Conservation (phyloP, 2,113 vertebrate genomes). For the Heterotilapia buettikoferi region DNA sequence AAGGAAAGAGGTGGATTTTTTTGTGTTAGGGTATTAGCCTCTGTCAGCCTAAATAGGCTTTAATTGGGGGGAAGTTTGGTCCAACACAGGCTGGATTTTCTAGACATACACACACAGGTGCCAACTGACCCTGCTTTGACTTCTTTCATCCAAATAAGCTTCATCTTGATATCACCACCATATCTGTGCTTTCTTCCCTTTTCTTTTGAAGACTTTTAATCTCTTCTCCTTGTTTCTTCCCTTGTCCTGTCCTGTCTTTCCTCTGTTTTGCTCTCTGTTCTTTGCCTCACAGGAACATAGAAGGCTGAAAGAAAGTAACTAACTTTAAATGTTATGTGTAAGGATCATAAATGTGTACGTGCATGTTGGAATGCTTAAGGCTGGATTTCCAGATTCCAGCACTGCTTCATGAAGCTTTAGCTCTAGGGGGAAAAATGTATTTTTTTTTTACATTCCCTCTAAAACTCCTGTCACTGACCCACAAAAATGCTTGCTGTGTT, state of each 20-base stretch:
- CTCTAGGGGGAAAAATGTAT: neutral
- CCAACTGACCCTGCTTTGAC: neutral
- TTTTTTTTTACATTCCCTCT: constrained; percentile 1
- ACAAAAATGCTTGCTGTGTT: neutral
- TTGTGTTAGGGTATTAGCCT: neutral
- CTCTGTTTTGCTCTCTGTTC: neutral
- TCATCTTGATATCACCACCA: neutral
- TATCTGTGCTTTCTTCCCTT: neutral
- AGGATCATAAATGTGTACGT: constrained; percentile 29
- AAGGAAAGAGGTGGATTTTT: constrained; percentile 8
- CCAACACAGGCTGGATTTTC: constrained; percentile 2
- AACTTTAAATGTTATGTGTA: neutral
- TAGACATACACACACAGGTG: neutral
- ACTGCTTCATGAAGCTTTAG: constrained; percentile 38
- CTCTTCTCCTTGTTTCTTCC: neutral
- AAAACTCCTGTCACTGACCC: neutral
- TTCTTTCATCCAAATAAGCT: constrained; percentile 9
- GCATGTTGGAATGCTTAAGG: constrained; percentile 26
- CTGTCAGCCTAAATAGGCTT: constrained; percentile 32
- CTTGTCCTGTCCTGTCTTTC: neutral
- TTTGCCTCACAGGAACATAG: neutral
- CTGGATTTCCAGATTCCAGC: constrained; percentile 54
- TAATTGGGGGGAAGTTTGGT: constrained; percentile 33
- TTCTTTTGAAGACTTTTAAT: neutral
- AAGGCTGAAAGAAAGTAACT: neutral